Conservation (phyloP, 2,888 invertebrate genomes). For the Melieria omissa region DNA sequence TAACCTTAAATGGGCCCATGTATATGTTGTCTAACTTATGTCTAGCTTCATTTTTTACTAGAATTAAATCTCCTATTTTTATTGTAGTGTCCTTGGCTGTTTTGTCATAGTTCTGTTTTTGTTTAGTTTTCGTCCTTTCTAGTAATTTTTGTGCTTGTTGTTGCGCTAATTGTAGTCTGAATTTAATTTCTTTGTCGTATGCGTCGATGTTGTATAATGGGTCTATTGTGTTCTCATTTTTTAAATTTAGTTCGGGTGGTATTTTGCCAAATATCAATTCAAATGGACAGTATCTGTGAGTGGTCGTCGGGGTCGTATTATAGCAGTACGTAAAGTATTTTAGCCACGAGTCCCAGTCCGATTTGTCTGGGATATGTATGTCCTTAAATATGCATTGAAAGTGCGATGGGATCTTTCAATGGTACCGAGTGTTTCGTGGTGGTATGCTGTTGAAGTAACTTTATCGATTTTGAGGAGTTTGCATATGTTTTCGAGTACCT, state of each 20-base stretch:
- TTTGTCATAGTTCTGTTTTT: not conserved
- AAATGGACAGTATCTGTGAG: constrained; percentile 3
- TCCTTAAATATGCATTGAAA: constrained; percentile 29
- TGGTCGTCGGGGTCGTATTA: not conserved
- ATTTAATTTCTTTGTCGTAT: constrained; percentile 9
- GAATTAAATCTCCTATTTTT: constrained; percentile 2
- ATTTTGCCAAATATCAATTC: constrained; percentile 8
- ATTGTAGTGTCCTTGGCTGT: not conserved
- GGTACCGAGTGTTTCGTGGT: constrained; percentile 32
- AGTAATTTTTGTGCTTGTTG: not conserved
- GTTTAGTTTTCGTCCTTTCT: not conserved
- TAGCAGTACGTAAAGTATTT: constrained; percentile 13
- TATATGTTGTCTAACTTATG: constrained; percentile 8
- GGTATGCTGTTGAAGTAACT: constrained; percentile 20
- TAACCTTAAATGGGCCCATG: constrained; percentile 3
- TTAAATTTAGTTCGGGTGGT: not conserved
- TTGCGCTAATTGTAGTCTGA: not conserved
- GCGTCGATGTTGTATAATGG: not conserved
- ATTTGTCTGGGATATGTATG: not conserved
- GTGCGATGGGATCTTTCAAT: constrained; percentile 35
- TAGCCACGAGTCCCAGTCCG: constrained; percentile 4
- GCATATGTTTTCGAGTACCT: constrained; percentile 34
- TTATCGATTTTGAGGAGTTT: constrained; percentile 29
- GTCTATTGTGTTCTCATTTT: not conserved
- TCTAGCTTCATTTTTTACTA: not conserved